These are phyloP conservation scores for Micrasema longulum DNA, from an alignment of 1,140 invertebrate genomes.

Conservation along the genomic window DNA sequence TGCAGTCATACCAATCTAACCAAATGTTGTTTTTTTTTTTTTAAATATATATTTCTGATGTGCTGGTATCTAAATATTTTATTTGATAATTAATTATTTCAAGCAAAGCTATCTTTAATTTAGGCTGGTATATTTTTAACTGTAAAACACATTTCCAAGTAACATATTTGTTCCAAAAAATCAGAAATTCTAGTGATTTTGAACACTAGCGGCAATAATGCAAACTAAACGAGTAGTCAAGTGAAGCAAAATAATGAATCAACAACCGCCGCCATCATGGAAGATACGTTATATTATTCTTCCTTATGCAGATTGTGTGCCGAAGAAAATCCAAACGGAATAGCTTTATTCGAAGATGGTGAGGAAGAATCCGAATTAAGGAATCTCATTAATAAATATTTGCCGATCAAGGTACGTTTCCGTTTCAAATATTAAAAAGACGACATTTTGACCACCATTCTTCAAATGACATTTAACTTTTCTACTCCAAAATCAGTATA, in stretches of 20 bases:
- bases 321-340: conserved; percentile 76
- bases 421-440: conserved; percentile 61
- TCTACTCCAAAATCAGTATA: conserved; percentile 44
- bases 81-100: no score
- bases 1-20: conserved; percentile 23
- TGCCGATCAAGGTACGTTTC: conserved; percentile 75
- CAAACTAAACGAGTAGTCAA: conserved; percentile 34
- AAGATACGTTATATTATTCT: conserved; percentile 71
- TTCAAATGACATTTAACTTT: conserved; percentile 59
- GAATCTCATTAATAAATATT: conserved; percentile 75
- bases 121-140: no score
- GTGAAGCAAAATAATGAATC: not conserved
- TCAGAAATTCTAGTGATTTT: not conserved
- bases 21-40: no score
- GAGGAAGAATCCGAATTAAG: conserved; percentile 72
- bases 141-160: no score
- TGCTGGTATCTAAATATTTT: no score
- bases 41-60: no score
- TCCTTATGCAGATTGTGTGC: conserved; percentile 79
- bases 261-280: conserved; percentile 42
- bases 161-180: no score
- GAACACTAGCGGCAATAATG: not conserved
- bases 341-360: conserved; percentile 70
- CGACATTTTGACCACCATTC: conserved; percentile 73
- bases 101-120: no score